These are phyloP conservation scores for Andrena haemorrhoa DNA, from an alignment of 2,888 invertebrate species.

Conservation along the genomic window DNA sequence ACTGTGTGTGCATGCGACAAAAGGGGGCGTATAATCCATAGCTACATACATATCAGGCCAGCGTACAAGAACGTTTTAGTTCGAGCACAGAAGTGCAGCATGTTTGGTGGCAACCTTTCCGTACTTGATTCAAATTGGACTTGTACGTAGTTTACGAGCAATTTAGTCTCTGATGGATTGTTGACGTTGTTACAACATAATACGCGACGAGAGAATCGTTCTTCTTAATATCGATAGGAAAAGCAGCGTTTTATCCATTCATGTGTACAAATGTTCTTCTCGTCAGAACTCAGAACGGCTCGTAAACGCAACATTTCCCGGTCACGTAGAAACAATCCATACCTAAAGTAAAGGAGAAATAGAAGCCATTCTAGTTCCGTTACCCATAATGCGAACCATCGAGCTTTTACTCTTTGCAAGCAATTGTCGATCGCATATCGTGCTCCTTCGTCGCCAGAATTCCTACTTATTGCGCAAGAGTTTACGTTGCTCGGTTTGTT, in stretches of 20 bases:
- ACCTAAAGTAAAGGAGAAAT: slow-evolving; percentile 3
- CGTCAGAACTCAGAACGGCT: not conserved
- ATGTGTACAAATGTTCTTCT: slow-evolving; percentile 16
- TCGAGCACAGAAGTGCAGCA: not conserved
- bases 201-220: too few relatives aligned
- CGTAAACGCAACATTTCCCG: slow-evolving; percentile 26
- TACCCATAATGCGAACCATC: not conserved
- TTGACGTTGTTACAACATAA: not conserved
- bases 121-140: not conserved
- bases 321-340: slow-evolving; percentile 14
- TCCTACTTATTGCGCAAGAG: not conserved
- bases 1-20: not conserved
- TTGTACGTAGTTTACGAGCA: not conserved
- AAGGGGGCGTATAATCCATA: slow-evolving; percentile 1
- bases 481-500: not conserved
- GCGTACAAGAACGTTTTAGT: not conserved
- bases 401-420: slow-evolving; percentile 1
- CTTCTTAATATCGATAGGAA: not conserved
- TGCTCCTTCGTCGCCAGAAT: not conserved
- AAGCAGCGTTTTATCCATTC: not conserved
- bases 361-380: not conserved
- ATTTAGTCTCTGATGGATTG: not conserved
- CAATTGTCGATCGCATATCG: slow-evolving; percentile 12
- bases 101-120: not conserved
- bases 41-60: not conserved